Conservation (phyloP, 1,140 invertebrate species). For the Elymnias hypermnestra region DNA sequence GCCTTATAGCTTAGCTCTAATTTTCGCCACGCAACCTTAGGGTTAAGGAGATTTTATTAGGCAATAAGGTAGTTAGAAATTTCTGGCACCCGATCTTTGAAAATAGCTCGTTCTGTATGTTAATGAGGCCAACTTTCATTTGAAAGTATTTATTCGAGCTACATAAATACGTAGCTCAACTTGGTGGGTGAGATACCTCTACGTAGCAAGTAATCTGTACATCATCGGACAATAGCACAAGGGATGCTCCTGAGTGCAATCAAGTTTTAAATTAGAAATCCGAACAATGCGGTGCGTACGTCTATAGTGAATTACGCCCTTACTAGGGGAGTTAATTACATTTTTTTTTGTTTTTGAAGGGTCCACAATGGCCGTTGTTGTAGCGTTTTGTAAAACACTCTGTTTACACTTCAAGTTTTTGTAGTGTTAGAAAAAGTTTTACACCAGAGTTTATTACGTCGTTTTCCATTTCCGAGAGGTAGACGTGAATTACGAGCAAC, state of each 20-base stretch:
- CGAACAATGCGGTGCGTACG: constrained; percentile 37
- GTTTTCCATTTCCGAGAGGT: not conserved
- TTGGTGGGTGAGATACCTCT: too few relatives aligned
- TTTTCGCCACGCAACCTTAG: too few relatives aligned
- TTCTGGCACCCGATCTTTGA: too few relatives aligned
- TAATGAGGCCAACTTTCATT: too few relatives aligned
- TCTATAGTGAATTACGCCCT: constrained; percentile 38
- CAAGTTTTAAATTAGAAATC: constrained; percentile 47
- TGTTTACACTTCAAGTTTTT: constrained; percentile 1
- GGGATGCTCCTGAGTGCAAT: constrained; percentile 13
- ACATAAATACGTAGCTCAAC: too few relatives aligned
- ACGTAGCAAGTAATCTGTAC: not conserved
- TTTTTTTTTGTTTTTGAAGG: constrained; percentile 26
- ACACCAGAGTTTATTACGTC: not conserved
- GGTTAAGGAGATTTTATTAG: too few relatives aligned
- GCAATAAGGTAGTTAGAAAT: too few relatives aligned
- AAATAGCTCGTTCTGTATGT: too few relatives aligned
- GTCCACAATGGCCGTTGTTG: not conserved
- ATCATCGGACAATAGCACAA: constrained; percentile 11
- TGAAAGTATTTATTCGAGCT: too few relatives aligned
- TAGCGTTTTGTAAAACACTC: not conserved
- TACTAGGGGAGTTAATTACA: constrained; percentile 34
- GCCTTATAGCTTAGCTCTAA: too few relatives aligned
- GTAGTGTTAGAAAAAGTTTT: not conserved
- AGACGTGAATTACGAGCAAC: too few relatives aligned